Percentiles rank a stretch among this genome's conserved stretches.
These are phyloP conservation scores for Salvelinus namaycush DNA, from an alignment of 2,113 vertebrate species.

Conservation along the genomic window DNA sequence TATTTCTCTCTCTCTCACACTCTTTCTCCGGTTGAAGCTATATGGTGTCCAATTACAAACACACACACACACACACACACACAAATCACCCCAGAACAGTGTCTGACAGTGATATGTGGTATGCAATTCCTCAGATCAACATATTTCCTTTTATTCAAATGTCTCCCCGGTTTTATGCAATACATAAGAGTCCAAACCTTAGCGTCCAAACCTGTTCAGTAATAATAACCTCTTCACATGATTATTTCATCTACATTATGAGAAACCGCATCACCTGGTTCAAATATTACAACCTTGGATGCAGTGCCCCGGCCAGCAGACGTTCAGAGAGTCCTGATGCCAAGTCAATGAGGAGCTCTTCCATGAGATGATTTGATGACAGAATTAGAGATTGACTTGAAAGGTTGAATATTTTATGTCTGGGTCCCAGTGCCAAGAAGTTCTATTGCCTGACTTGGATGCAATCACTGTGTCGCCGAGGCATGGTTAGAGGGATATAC, in stretches of 20 bases:
- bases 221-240: slow-evolving; percentile 23
- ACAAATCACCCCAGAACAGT: slow-evolving; percentile 48
- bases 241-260: slow-evolving; percentile 71
- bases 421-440: slow-evolving; percentile 50
- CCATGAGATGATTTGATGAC: slow-evolving; percentile 57
- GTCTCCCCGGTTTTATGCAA: neutral
- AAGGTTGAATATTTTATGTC: slow-evolving; percentile 51
- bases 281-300: slow-evolving; percentile 46
- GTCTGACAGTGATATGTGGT: slow-evolving; percentile 43
- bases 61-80: slow-evolving; percentile 45
- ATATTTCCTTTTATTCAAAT: neutral
- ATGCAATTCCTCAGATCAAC: slow-evolving; percentile 21
- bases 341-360: slow-evolving; percentile 56
- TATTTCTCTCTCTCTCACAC: neutral
- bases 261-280: slow-evolving; percentile 66
- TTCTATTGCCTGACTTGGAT: slow-evolving; percentile 49
- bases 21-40: neutral
- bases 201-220: slow-evolving; percentile 25
- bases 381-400: slow-evolving; percentile 58
- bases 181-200: slow-evolving; percentile 37
- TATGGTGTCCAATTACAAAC: slow-evolving; percentile 15
- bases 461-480: slow-evolving; percentile 46
- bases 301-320: slow-evolving; percentile 42
- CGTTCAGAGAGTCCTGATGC: slow-evolving; percentile 43
- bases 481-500: neutral